Evolutionary conservation across 92 coral and sea anemone genomes (phyloP).

Genomic region (Phymanthus crucifer): DNA sequence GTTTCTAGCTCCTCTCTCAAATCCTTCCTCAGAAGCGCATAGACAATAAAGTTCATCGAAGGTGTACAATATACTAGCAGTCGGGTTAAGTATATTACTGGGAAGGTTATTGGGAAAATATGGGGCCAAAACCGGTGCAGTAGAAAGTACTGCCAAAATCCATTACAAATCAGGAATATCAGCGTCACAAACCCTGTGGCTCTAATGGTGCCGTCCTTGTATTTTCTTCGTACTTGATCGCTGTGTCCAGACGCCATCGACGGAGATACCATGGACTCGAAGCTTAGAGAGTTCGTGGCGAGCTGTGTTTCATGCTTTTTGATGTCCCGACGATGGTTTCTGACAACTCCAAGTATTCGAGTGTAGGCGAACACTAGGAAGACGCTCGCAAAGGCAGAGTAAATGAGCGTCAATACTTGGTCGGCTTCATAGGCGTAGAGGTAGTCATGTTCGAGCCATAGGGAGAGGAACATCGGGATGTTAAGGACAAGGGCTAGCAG

Average conservation of each 20-base stretch:
- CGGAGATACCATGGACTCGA: background rate
- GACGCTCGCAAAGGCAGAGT: slow-evolving; percentile 7
- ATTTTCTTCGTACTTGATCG: slow-evolving; percentile 6
- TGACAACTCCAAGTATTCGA: slow-evolving; percentile 18
- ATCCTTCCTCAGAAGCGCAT: slow-evolving; percentile 32
- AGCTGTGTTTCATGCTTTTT: slow-evolving; percentile 15
- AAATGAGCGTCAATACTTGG: background rate
- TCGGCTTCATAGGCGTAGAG: background rate
- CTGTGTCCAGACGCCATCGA: background rate
- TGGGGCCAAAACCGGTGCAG: background rate
- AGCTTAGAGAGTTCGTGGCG: slow-evolving; percentile 22
- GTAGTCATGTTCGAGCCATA: background rate
- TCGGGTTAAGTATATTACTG: slow-evolving; percentile 4
- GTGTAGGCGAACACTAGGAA: slow-evolving; percentile 23
- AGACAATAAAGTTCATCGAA: slow-evolving; percentile 27
- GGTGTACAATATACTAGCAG: slow-evolving; percentile 10
- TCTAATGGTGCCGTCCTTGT: slow-evolving; percentile 31
- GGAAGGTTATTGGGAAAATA: background rate
- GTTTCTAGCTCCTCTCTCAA: slow-evolving; percentile 19
- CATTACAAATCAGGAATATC: slow-evolving; percentile 16
- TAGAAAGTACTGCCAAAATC: slow-evolving; percentile 15
- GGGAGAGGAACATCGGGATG: slow-evolving; percentile 6
- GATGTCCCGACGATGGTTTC: slow-evolving; percentile 17
- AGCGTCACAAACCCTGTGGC: slow-evolving; percentile 24
- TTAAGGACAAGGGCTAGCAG: slow-evolving; percentile 16